Evolutionary conservation across 1,140 invertebrate genomes (phyloP).

Genomic region (Vollenhovia emeryi): DNA sequence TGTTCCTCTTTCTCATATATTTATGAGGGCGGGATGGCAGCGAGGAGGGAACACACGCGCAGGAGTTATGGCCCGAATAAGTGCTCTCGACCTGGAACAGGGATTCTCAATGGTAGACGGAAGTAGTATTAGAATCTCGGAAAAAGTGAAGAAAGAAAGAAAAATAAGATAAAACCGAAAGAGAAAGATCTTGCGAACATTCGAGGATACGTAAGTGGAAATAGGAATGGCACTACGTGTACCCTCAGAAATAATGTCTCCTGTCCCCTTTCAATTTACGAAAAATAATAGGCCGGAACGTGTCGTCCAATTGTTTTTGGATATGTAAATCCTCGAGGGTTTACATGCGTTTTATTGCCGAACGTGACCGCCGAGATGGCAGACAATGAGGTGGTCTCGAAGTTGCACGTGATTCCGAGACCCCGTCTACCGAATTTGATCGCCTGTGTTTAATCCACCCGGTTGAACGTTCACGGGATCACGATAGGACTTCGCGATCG

Average conservation of each 20-base stretch:
- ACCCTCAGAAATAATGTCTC: background rate
- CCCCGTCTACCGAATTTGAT: constrained; percentile 25
- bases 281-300: background rate
- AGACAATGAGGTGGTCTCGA: background rate
- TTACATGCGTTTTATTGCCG: background rate
- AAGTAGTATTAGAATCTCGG: constrained; percentile 8
- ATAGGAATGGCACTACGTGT: background rate
- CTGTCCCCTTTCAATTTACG: background rate
- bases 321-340: background rate
- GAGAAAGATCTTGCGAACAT: background rate
- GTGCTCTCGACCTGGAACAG: constrained; percentile 81
- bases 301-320: background rate
- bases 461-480: constrained; percentile 54
- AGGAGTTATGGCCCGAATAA: constrained; percentile 84
- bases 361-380: background rate
- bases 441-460: constrained; percentile 54
- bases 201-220: background rate
- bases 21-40: constrained; percentile 81
- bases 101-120: constrained; percentile 73
- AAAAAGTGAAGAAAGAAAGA: background rate
- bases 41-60: constrained; percentile 78
- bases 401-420: constrained; percentile 1
- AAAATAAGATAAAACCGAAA: background rate
- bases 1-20: constrained; percentile 71
- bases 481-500: constrained; percentile 65